Conservation (phyloP, 2,888 invertebrate genomes). For the Mythimna albipuncta region DNA sequence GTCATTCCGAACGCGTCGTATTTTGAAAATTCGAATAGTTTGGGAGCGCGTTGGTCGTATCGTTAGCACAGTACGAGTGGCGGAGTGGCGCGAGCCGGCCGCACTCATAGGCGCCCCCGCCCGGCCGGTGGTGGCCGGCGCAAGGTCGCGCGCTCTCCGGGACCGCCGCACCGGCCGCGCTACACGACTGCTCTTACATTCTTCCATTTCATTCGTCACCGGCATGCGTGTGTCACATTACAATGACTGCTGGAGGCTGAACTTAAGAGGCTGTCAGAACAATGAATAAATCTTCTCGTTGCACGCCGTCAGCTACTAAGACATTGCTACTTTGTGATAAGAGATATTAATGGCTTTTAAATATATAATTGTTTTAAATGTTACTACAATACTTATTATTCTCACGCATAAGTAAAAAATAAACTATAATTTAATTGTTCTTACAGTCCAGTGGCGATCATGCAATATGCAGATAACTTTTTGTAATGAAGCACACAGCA, state of each 20-base stretch:
- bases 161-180: conserved; percentile 50
- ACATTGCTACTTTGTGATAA: conserved; percentile 31
- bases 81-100: conserved; percentile 70
- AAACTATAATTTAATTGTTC: conserved; percentile 11
- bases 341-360: conserved; percentile 18
- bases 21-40: conserved; percentile 69
- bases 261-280: conserved; percentile 55
- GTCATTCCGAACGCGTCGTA: conserved; percentile 78
- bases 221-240: conserved; percentile 57
- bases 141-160: conserved; percentile 85
- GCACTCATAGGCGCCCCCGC: conserved; percentile 87
- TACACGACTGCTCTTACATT: conserved; percentile 66
- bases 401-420: conserved; percentile 7
- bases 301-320: conserved; percentile 43
- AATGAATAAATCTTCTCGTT: conserved; percentile 58
- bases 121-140: conserved; percentile 71
- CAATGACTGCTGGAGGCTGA: conserved; percentile 63
- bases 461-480: conserved; percentile 2
- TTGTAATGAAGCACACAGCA: conserved; percentile 14
- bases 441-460: conserved; percentile 12
- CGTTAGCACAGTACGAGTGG: conserved; percentile 84
- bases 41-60: conserved; percentile 83
- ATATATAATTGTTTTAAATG: conserved; percentile 17
- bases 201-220: conserved; percentile 69
- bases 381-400: conserved; percentile 1